phyloP scores from a whole-genome alignment of 2,888 invertebrate genomes.

The Phlogophora meticulosa region DNA sequence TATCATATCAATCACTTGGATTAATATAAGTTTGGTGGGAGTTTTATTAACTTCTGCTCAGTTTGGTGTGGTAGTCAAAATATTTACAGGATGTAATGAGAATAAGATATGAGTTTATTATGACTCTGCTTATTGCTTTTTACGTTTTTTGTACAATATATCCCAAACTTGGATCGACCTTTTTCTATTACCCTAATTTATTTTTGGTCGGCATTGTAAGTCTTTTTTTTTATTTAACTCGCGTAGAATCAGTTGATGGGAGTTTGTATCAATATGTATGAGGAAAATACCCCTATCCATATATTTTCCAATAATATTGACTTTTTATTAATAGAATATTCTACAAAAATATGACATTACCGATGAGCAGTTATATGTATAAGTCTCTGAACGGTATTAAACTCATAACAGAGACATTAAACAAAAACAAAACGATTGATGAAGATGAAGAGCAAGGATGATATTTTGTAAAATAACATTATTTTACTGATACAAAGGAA shows the following conservation, averaged over 20 bases:
- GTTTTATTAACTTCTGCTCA: constrained; percentile 30
- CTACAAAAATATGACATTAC: no score
- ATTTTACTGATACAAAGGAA: constrained; percentile 14
- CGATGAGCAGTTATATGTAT: not conserved
- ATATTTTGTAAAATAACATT: constrained; percentile 36
- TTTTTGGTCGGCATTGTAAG: not conserved
- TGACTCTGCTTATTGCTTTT: not conserved
- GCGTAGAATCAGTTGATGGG: not conserved
- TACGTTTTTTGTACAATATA: not conserved
- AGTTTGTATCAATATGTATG: not conserved
- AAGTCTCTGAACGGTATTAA: not conserved
- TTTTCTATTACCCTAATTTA: not conserved
- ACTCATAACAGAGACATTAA: not conserved
- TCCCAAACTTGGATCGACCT: no score
- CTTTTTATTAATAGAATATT: not conserved
- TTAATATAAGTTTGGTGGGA: constrained; percentile 30
- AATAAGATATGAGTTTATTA: not conserved
- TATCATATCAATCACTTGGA: constrained; percentile 38
- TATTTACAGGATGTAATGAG: constrained; percentile 41
- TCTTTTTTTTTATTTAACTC: not conserved
- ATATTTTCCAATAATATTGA: not conserved
- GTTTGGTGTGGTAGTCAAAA: constrained; percentile 5
- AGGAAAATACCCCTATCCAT: not conserved
- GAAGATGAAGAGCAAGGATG: not conserved
- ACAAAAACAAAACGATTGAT: not conserved